Conservation (phyloP, 2,797 vertebrate species). For the Hydrocynus forskahlii region DNA sequence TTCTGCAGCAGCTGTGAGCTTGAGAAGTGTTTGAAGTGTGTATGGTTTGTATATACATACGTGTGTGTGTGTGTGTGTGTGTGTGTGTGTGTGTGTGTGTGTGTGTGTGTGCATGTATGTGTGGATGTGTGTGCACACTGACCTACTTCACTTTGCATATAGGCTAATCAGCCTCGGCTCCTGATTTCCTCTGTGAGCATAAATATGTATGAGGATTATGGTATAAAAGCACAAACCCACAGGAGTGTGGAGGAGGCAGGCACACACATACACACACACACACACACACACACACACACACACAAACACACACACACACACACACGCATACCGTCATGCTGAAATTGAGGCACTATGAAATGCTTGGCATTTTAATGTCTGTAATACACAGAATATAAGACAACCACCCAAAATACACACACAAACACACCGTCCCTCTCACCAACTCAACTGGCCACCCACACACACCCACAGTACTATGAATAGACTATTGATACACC, state of each 20-base stretch:
- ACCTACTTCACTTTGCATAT: slow-evolving; percentile 60
- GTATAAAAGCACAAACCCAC: slow-evolving; percentile 51
- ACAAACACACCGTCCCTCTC: slow-evolving; percentile 28
- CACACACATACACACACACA: slow-evolving; percentile 35
- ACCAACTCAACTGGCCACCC: slow-evolving; percentile 35
- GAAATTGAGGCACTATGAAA: slow-evolving; percentile 9
- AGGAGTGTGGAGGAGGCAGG: slow-evolving; percentile 27
- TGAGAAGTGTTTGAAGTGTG: slow-evolving; percentile 42
- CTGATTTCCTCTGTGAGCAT: slow-evolving; percentile 53
- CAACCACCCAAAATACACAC: slow-evolving; percentile 32
- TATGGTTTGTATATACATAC: slow-evolving; percentile 12
- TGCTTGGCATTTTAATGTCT: slow-evolving; percentile 46
- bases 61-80: too few species aligned
- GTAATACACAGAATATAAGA: slow-evolving; percentile 10
- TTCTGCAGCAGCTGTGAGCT: slow-evolving; percentile 18
- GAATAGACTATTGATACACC: slow-evolving; percentile 59
- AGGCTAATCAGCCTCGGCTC: slow-evolving; percentile 60
- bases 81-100: slow-evolving; percentile 39
- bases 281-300: slow-evolving; percentile 37
- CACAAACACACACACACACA: too few species aligned
- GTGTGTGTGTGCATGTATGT: slow-evolving; percentile 16
- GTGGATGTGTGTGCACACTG: slow-evolving; percentile 23
- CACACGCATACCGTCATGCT: not conserved
- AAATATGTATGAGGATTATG: slow-evolving; percentile 64
- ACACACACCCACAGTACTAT: slow-evolving; percentile 38